These are phyloP conservation scores for Phasianus colchicus DNA, from an alignment of 2,113 vertebrate genomes.

Conservation along the genomic window DNA sequence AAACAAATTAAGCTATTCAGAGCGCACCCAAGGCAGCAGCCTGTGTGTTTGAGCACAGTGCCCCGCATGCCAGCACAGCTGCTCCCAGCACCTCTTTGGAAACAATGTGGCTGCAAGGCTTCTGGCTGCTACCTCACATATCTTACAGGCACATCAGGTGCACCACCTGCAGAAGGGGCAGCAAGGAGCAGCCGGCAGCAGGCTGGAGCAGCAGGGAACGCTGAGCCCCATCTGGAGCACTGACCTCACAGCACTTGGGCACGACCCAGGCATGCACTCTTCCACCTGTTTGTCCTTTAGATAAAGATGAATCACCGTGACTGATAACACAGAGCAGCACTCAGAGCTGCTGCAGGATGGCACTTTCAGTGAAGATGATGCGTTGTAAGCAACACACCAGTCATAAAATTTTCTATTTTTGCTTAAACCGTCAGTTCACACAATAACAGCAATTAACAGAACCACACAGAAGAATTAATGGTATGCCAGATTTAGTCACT, in stretches of 20 bases:
- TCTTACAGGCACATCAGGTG: too few relatives aligned
- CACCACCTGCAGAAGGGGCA: not conserved
- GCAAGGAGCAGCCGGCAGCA: not conserved
- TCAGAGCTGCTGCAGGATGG: slow-evolving; percentile 39
- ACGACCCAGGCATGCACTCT: not conserved
- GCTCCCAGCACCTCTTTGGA: not conserved
- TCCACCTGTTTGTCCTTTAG: not conserved
- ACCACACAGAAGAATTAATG: slow-evolving; percentile 54
- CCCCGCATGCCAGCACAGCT: slow-evolving; percentile 21
- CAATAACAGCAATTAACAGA: slow-evolving; percentile 70
- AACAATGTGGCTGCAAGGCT: not conserved
- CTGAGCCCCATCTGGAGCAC: not conserved
- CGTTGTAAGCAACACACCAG: slow-evolving; percentile 46
- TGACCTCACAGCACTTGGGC: too few relatives aligned
- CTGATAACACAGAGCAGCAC: slow-evolving; percentile 33
- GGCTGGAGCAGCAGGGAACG: fast-evolving
- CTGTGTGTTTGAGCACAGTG: slow-evolving; percentile 42
- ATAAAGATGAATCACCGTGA: slow-evolving; percentile 38
- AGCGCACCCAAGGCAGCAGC: slow-evolving; percentile 60
- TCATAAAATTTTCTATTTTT: slow-evolving; percentile 61
- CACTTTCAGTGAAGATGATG: slow-evolving; percentile 10
- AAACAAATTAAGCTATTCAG: slow-evolving; percentile 70
- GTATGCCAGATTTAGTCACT: slow-evolving; percentile 51
- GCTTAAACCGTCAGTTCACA: slow-evolving; percentile 60
- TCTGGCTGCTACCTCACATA: not conserved